phyloP scores from a whole-genome alignment of 2,797 vertebrate genomes.

The Atherinosoma microstoma region DNA sequence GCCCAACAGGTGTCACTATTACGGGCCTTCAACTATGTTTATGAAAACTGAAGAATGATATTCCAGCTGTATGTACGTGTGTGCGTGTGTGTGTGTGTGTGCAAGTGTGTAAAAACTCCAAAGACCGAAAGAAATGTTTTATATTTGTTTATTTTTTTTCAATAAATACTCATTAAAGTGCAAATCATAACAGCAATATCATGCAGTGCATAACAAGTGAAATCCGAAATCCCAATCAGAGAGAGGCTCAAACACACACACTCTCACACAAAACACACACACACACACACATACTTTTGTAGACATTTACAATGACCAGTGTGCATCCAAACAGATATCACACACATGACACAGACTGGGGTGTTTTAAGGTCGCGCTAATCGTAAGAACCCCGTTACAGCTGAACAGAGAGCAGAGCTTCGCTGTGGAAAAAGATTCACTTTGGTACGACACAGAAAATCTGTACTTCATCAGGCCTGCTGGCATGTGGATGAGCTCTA shows the following conservation, averaged over 20 bases:
- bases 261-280: not conserved
- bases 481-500: slow-evolving; percentile 37
- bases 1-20: slow-evolving; percentile 30
- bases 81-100: slow-evolving; percentile 10
- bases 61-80: slow-evolving; percentile 24
- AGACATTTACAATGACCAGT: slow-evolving; percentile 22
- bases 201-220: slow-evolving; percentile 83
- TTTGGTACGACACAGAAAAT: slow-evolving; percentile 71
- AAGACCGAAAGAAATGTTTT: slow-evolving; percentile 11
- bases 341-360: slow-evolving; percentile 14
- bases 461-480: slow-evolving; percentile 41
- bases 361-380: slow-evolving; percentile 44
- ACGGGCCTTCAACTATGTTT: not conserved
- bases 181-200: slow-evolving; percentile 85
- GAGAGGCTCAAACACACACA: slow-evolving; percentile 24
- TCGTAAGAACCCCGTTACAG: slow-evolving; percentile 40
- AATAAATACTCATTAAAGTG: slow-evolving; percentile 88
- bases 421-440: slow-evolving; percentile 57
- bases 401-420: slow-evolving; percentile 46
- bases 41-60: slow-evolving; percentile 25
- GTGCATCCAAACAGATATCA: slow-evolving; percentile 28
- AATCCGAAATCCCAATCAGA: slow-evolving; percentile 63
- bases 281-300: slow-evolving; percentile 31
- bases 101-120: not conserved
- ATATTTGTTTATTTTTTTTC: slow-evolving; percentile 74